phyloP scores from a whole-genome alignment of 2,888 invertebrate genomes.

The Prionchulus punctatus region DNA sequence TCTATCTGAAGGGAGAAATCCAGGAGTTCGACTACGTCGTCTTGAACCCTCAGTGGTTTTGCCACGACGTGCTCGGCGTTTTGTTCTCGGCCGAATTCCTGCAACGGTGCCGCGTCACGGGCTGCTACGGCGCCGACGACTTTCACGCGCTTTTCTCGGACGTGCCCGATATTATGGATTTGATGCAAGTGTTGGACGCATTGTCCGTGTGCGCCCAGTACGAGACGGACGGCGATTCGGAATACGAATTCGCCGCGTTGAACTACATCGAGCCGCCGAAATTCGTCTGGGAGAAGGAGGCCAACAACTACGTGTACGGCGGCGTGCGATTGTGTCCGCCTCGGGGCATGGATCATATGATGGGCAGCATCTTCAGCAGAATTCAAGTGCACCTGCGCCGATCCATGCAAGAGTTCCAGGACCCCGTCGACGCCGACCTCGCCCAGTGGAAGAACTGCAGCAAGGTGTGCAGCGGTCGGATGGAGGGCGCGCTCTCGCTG shows the following conservation, averaged over 20 bases:
- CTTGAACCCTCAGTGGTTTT: slow-evolving; percentile 51
- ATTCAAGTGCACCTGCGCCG: slow-evolving; percentile 45
- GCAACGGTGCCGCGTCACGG: slow-evolving; percentile 46
- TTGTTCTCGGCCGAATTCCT: slow-evolving; percentile 42
- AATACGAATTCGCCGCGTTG: slow-evolving; percentile 58
- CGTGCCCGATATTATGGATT: slow-evolving; percentile 48
- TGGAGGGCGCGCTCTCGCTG: slow-evolving; percentile 52
- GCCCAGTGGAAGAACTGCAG: slow-evolving; percentile 47
- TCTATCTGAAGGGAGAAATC: slow-evolving; percentile 44
- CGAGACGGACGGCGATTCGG: slow-evolving; percentile 49
- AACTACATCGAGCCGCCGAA: slow-evolving; percentile 24
- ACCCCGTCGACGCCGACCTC: slow-evolving; percentile 46
- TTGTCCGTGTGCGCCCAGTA: slow-evolving; percentile 53
- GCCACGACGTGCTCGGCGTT: slow-evolving; percentile 49
- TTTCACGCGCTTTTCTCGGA: slow-evolving; percentile 55
- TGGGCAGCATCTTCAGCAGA: slow-evolving; percentile 45
- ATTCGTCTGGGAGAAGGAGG: slow-evolving; percentile 13
- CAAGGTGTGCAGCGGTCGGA: slow-evolving; percentile 49
- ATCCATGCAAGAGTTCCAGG: slow-evolving; percentile 39
- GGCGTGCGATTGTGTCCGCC: slow-evolving; percentile 47
- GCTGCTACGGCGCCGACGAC: slow-evolving; percentile 54
- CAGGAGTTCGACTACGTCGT: slow-evolving; percentile 46
- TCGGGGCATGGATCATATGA: slow-evolving; percentile 42
- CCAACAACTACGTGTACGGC: slow-evolving; percentile 39
- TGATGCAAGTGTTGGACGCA: slow-evolving; percentile 51